These are phyloP conservation scores for Homalodisca vitripennis DNA, from an alignment of 1,140 invertebrate genomes.

Conservation along the genomic window DNA sequence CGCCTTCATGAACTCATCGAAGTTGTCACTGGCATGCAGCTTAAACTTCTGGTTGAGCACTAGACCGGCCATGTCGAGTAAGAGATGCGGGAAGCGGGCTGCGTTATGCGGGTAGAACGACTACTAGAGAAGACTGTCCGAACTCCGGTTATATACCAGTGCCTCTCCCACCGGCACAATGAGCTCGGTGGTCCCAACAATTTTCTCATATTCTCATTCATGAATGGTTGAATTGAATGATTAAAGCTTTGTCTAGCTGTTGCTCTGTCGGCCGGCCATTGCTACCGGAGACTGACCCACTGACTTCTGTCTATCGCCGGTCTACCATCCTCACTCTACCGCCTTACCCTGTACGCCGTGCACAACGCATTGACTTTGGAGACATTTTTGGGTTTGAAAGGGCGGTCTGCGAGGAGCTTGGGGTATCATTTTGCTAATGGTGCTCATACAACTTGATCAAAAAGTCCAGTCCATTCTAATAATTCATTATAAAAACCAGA, in stretches of 20 bases:
- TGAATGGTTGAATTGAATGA: slow-evolving; percentile 21
- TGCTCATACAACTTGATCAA: too few species aligned
- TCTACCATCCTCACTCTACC: too few species aligned
- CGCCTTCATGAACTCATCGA: slow-evolving; percentile 84
- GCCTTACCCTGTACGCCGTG: too few species aligned
- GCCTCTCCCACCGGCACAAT: slow-evolving; percentile 21
- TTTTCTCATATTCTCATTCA: slow-evolving; percentile 15
- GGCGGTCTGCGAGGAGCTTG: too few species aligned
- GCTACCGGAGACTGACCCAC: background rate
- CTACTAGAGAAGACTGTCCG: background rate
- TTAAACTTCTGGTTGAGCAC: slow-evolving; percentile 60
- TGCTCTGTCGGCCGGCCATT: background rate
- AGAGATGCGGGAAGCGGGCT: background rate
- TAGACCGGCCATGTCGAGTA: slow-evolving; percentile 14
- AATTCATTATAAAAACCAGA: too few species aligned
- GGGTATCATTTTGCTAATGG: too few species aligned
- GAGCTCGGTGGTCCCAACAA: background rate
- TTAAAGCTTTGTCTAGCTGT: slow-evolving; percentile 21
- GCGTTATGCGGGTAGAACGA: background rate
- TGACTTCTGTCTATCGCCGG: too few species aligned
- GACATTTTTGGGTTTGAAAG: too few species aligned
- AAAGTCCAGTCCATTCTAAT: too few species aligned
- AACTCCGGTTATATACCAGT: slow-evolving; percentile 2
- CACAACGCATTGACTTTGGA: too few species aligned
- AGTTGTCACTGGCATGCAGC: slow-evolving; percentile 73